These are phyloP conservation scores for Guaruba guarouba DNA, from an alignment of 2,113 vertebrate genomes.

Conservation along the genomic window DNA sequence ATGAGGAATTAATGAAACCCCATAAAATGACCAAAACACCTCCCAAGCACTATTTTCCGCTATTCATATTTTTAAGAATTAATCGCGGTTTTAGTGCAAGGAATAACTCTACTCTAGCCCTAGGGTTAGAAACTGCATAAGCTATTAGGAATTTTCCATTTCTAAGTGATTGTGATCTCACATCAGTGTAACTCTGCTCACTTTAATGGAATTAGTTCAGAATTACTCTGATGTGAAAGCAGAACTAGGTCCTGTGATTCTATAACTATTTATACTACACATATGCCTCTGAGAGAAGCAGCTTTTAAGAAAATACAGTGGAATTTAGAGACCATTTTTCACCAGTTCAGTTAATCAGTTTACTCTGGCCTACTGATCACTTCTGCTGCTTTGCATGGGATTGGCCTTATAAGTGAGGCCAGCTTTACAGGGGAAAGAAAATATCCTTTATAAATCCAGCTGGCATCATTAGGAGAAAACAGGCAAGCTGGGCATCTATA, in stretches of 20 bases:
- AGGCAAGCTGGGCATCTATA: background rate
- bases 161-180: conserved; percentile 57
- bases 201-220: conserved; percentile 55
- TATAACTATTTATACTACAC: background rate
- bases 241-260: conserved; percentile 21
- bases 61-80: conserved; percentile 43
- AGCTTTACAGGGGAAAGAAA: background rate
- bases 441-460: background rate
- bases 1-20: background rate
- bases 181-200: conserved; percentile 54
- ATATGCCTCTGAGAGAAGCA: background rate
- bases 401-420: conserved; percentile 25
- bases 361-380: conserved; percentile 50
- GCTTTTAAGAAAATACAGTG: conserved; percentile 36
- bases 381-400: conserved; percentile 46
- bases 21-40: background rate
- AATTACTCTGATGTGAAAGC: conserved; percentile 50
- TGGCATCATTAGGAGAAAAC: background rate
- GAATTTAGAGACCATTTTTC: conserved; percentile 18
- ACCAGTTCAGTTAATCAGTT: conserved; percentile 43
- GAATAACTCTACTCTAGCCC: conserved; percentile 1
- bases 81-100: background rate
- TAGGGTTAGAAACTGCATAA: conserved; percentile 58
- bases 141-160: conserved; percentile 65
- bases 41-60: background rate